These are phyloP conservation scores for Peromyscus aztecus DNA, from an alignment of 2,797 vertebrate genomes.

Conservation along the genomic window DNA sequence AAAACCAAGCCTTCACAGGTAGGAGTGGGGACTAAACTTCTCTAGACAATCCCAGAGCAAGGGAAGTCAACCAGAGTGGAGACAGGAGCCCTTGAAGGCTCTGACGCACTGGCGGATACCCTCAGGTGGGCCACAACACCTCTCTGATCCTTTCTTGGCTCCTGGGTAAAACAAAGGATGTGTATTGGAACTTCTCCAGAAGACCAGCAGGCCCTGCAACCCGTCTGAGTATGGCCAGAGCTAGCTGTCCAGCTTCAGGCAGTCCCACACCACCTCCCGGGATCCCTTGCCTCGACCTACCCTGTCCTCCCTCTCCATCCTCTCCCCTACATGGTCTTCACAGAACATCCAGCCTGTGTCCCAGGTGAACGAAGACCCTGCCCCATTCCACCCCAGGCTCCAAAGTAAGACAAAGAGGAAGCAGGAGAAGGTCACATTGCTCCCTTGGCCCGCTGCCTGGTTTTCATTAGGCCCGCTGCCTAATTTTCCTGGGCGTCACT, in stretches of 20 bases:
- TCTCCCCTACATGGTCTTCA: rapidly evolving
- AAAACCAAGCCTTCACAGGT: not conserved
- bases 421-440: slow-evolving; percentile 73
- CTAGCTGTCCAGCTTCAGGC: rapidly evolving
- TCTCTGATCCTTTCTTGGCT: not conserved
- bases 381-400: not conserved
- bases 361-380: slow-evolving; percentile 23
- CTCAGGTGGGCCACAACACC: not conserved
- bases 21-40: no score
- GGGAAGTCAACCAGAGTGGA: not conserved
- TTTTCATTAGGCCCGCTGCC: slow-evolving; percentile 81
- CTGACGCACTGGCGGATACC: not conserved
- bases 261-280: rapidly evolving
- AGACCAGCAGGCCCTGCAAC: not conserved
- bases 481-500: slow-evolving; percentile 80
- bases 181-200: not conserved
- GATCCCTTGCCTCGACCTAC: rapidly evolving
- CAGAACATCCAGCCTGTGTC: not conserved
- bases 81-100: not conserved
- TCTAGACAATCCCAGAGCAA: not conserved
- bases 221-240: not conserved
- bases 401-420: slow-evolving; percentile 15
- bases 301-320: rapidly evolving
- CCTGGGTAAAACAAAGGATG: not conserved
- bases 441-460: slow-evolving; percentile 77